Percentiles rank a stretch among this genome's conserved stretches.
phyloP scores from a whole-genome alignment of 2,113 vertebrate species.

The Triplophysa rosa region DNA sequence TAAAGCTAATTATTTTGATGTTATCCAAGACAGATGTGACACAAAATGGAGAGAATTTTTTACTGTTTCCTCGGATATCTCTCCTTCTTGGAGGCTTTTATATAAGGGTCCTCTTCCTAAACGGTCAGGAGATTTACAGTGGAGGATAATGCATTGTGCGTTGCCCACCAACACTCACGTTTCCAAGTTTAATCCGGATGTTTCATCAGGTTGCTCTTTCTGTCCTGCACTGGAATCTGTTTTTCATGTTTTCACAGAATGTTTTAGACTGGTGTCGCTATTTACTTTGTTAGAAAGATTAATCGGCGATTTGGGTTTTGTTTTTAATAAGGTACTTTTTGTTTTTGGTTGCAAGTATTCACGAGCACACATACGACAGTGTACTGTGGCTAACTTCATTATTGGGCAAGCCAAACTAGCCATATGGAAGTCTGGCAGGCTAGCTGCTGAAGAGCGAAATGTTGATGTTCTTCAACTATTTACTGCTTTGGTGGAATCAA shows the following conservation, averaged over 20 bases:
- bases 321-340: background rate
- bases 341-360: background rate
- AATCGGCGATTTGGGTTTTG: background rate
- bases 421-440: background rate
- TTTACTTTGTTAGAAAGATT: background rate
- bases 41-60: too few relatives aligned
- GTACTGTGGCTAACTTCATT: background rate
- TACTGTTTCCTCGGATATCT: too few relatives aligned
- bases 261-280: background rate
- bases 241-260: background rate
- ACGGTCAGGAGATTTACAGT: background rate
- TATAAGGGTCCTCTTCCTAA: too few relatives aligned
- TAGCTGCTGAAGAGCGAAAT: background rate
- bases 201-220: background rate
- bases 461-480: background rate
- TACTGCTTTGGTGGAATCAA: too few relatives aligned
- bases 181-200: background rate
- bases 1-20: too few relatives aligned
- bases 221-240: background rate
- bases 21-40: too few relatives aligned
- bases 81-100: too few relatives aligned
- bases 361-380: background rate
- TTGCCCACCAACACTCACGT: background rate
- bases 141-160: background rate
- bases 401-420: background rate